Evolutionary conservation across 2,113 vertebrate species (phyloP).

Genomic region (Orthonyx spaldingii): DNA sequence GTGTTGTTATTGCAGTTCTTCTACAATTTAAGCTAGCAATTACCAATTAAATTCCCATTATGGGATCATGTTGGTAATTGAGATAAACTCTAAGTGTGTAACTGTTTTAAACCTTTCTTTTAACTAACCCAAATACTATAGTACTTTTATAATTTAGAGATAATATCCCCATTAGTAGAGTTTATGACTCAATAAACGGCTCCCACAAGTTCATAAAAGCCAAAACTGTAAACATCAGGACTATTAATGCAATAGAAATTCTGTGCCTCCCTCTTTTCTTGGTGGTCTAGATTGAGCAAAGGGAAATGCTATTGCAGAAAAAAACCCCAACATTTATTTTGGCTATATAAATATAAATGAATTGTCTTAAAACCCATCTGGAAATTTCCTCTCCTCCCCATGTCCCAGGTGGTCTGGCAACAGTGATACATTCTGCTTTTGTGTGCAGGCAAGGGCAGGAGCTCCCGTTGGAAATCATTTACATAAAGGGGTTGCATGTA

Average conservation of each 20-base stretch:
- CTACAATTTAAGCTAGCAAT: conserved; percentile 55
- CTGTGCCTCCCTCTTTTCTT: conserved; percentile 64
- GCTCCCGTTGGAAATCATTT: conserved; percentile 42
- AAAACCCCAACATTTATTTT: conserved; percentile 66
- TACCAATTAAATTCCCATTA: conserved; percentile 75
- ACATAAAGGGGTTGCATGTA: background rate
- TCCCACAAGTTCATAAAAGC: conserved; percentile 77
- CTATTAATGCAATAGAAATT: conserved; percentile 72
- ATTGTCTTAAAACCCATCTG: conserved; percentile 67
- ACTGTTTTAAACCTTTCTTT: conserved; percentile 68
- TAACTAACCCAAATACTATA: conserved; percentile 62
- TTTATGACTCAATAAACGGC: conserved; percentile 78
- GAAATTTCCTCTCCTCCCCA: conserved; percentile 51
- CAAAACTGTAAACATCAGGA: conserved; percentile 67
- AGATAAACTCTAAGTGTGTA: conserved; percentile 64
- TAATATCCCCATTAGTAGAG: conserved; percentile 77
- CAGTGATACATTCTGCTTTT: conserved; percentile 48
- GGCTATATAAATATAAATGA: conserved; percentile 69
- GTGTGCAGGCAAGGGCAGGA: conserved; percentile 42
- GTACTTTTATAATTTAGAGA: conserved; percentile 74
- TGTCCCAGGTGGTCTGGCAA: conserved; percentile 69
- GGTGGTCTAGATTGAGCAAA: conserved; percentile 72
- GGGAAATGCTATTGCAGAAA: conserved; percentile 63
- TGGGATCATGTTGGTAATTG: conserved; percentile 67
- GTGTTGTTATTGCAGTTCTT: conserved; percentile 15